These are phyloP conservation scores for Prunella fulvescens DNA, from an alignment of 2,113 vertebrate genomes.

Conservation along the genomic window DNA sequence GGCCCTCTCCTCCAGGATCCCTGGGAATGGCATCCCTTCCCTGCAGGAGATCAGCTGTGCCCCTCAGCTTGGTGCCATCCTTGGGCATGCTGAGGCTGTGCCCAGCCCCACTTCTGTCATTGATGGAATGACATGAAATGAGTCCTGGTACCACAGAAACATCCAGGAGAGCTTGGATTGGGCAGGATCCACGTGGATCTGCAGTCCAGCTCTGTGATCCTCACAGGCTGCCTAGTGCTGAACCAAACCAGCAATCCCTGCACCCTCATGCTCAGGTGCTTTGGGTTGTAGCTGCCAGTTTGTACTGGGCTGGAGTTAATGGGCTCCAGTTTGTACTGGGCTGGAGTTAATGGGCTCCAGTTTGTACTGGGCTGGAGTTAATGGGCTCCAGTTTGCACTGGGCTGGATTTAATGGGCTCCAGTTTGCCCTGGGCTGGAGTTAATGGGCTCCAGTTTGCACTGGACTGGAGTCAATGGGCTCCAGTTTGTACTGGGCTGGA, in stretches of 20 bases:
- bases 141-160: background rate
- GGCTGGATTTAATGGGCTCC: no score
- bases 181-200: accelerated
- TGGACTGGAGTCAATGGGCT: no score
- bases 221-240: background rate
- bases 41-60: background rate
- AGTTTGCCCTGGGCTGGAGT: background rate
- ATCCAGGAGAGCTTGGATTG: background rate
- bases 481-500: no score
- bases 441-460: background rate
- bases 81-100: background rate
- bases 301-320: background rate
- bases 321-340: no score
- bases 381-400: no score
- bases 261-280: background rate
- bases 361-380: background rate
- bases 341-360: background rate
- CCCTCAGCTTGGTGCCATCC: background rate
- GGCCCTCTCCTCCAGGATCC: accelerated
- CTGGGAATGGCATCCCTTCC: background rate
- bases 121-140: background rate
- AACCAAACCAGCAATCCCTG: background rate
- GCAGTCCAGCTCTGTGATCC: background rate
- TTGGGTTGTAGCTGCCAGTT: background rate
- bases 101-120: background rate